These are phyloP conservation scores for Chaitophorus viminalis DNA, from an alignment of 2,888 invertebrate genomes.

Conservation along the genomic window DNA sequence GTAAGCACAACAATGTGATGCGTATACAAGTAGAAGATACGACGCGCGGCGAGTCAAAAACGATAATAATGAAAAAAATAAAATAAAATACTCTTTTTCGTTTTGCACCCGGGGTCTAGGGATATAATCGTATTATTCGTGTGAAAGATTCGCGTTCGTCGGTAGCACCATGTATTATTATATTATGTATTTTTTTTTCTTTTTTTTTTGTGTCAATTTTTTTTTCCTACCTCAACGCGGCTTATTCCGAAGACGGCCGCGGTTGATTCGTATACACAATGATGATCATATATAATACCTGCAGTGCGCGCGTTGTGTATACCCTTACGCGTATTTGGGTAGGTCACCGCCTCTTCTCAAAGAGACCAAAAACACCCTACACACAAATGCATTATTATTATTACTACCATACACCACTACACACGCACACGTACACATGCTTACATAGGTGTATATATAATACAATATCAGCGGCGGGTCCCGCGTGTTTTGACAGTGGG, in stretches of 20 bases:
- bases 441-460: neutral
- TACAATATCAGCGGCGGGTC: neutral
- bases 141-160: constrained; percentile 8
- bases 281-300: neutral
- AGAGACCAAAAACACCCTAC: neutral
- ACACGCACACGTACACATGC: neutral
- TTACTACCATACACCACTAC: too few relatives aligned
- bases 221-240: neutral
- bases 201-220: neutral
- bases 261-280: neutral
- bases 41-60: neutral
- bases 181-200: neutral
- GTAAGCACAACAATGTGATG: neutral
- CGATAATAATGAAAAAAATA: neutral
- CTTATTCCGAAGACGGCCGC: neutral
- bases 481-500: constrained; percentile 48
- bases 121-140: constrained; percentile 26
- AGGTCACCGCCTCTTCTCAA: constrained; percentile 5
- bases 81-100: neutral
- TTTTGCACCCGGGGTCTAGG: neutral
- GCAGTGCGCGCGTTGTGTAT: neutral
- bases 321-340: neutral
- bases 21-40: neutral
- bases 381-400: neutral
- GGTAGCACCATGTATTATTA: neutral